A percentile compares a stretch with the other conserved stretches of the same genome.
Conservation (phyloP, 2,888 invertebrate genomes). For the Drosophila differens region DNA sequence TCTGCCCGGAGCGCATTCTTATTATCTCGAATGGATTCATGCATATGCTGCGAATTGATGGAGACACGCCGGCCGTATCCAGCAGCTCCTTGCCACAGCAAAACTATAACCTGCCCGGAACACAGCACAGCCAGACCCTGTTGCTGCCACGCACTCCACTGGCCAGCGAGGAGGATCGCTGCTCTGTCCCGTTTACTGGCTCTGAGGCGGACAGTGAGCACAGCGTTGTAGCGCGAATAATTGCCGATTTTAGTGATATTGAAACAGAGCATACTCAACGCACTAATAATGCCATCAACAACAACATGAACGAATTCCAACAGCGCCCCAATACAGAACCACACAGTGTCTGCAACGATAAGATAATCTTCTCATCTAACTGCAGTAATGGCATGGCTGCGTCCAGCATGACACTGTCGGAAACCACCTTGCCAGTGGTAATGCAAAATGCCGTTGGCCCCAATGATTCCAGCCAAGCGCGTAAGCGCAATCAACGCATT, state of each 20-base stretch:
- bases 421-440: conserved; percentile 51
- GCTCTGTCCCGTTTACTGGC: conserved; percentile 54
- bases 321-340: conserved; percentile 29
- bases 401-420: conserved; percentile 41
- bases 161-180: conserved; percentile 62
- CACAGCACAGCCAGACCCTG: conserved; percentile 63
- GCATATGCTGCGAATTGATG: conserved; percentile 90
- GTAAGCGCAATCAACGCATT: conserved; percentile 83
- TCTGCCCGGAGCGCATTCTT: conserved; percentile 90
- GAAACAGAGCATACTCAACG: conserved; percentile 86
- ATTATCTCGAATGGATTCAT: conserved; percentile 94
- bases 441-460: conserved; percentile 38
- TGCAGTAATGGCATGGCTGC: conserved; percentile 51
- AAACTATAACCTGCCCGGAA: conserved; percentile 41
- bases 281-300: conserved; percentile 63
- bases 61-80: conserved; percentile 83
- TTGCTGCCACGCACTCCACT: conserved; percentile 50
- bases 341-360: conserved; percentile 84
- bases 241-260: conserved; percentile 88
- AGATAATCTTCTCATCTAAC: conserved; percentile 86
- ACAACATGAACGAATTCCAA: conserved; percentile 69
- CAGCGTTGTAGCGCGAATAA: conserved; percentile 87
- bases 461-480: conserved; percentile 70
- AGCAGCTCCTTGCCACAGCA: conserved; percentile 44
- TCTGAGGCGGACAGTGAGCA: conserved; percentile 84